Evolutionary conservation across 1,140 invertebrate genomes (phyloP).

Genomic region (Wasmannia auropunctata): DNA sequence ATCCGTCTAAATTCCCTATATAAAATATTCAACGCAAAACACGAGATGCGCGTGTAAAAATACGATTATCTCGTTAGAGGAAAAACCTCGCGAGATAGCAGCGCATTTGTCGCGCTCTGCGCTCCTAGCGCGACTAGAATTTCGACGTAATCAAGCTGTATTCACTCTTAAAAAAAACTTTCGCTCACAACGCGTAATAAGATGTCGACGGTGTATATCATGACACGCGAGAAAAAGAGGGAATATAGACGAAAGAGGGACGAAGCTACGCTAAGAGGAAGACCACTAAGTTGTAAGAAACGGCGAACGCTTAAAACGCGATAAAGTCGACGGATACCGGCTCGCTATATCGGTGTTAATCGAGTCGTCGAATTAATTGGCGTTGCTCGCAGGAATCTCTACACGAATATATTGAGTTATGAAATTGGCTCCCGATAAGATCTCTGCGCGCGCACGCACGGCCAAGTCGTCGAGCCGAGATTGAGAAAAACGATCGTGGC

Average conservation of each 20-base stretch:
- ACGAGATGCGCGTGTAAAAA: neutral
- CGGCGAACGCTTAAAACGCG: constrained; percentile 39
- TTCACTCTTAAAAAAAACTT: neutral
- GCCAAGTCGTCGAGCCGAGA: neutral
- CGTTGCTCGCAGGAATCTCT: constrained; percentile 47
- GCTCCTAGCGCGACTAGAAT: neutral
- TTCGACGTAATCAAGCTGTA: neutral
- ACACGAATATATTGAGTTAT: constrained; percentile 62
- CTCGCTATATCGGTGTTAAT: constrained; percentile 52
- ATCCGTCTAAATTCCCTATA: neutral
- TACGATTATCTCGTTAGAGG: neutral
- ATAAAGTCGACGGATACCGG: constrained; percentile 42
- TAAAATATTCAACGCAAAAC: neutral
- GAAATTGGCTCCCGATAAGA: constrained; percentile 57
- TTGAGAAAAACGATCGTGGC: constrained; percentile 4
- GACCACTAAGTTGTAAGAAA: constrained; percentile 21
- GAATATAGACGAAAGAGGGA: neutral
- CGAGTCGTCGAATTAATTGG: constrained; percentile 61
- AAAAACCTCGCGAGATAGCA: neutral
- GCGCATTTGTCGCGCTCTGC: neutral
- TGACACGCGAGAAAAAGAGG: neutral
- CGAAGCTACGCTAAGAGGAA: neutral
- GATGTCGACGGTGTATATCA: constrained; percentile 28
- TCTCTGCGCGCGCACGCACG: constrained; percentile 20
- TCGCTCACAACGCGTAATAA: constrained; percentile 8